Evolutionary conservation across 2,888 invertebrate genomes (phyloP), one percentile per base, ranked within the genome.

Genomic region (Dasypogon diadema): DNA sequence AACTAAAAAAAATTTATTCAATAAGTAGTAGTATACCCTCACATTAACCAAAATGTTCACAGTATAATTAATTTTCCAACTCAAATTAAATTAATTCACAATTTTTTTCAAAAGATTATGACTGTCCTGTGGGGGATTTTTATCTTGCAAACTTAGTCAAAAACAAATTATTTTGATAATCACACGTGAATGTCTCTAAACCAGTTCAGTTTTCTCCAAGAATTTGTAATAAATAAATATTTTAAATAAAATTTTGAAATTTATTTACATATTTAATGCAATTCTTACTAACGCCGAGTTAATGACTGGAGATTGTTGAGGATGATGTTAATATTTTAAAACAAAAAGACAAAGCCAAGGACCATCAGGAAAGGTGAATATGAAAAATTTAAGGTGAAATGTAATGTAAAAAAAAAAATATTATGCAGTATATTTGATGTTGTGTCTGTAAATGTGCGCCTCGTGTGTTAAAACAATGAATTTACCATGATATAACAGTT

Each of bases 261-360:
- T 70, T 70, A 70, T 70, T 70, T 70, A 70, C 70, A 70, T 54
- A 74, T 58, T 37, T 58, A 58, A 74, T 60, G 74, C 58, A 74
- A 74, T 37, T 48, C 30, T 74, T 51, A 58, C 58, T 58, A 30
- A 80, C 81, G 81, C 80, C 82, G 83, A 83, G 83, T 83, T 83
- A 83, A 83, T 83, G 83, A 83, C 83, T 83, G 83, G 82, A 82
- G 83, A 82, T 76, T 78, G 76, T 78, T 76, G 75, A 76, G 75
- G 77, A 77, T 77, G 77, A 77, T 75, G 75, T 75, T 77, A 75
- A 77, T 46, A 74, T 65, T 51, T 74, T 51, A 74, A 77, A 74
- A 77, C 51, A 77, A 77, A 74, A 70, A 54, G 51, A 60, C 30
- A 60, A 70, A 54, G 70, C 70, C 30, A 26, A 70, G 51, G 51